Evolutionary conservation across 2,888 invertebrate genomes (phyloP), one percentile per base, ranked within the genome.

Genomic region (Sesia apiformis): DNA sequence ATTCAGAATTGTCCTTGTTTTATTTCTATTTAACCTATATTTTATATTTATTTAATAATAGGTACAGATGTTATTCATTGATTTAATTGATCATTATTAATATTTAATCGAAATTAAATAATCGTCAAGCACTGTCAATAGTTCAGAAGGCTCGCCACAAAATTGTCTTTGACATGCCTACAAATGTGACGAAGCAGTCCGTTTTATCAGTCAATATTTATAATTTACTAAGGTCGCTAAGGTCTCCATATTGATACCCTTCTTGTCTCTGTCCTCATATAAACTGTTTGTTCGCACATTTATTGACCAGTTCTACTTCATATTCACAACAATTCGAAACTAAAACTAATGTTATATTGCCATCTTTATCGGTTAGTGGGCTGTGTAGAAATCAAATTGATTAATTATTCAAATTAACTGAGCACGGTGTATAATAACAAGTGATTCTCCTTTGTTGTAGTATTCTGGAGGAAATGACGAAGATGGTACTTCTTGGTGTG

Each of bases 401-500:
- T 38, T 50, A 38, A 50, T 50, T 50, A 50, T 50, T 50, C 23
- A 50, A 50, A 50, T 50, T 38, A 23, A 23, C 23, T 4, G 7
- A 50, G 4, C 49, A 49, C 23, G 4, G 23, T 6, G 50, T 39
- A 50, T 39, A 2, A 39, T 41, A 39, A 54, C 8, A 40, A 40
- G 50, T 51, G 39, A 53, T 58, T 60, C 55, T 54, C 40, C 59
- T 64, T 80, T 78, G 72, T 83, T 88, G 60, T 78, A 90, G 90
- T 69, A 80, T 90, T 71, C 72, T 89, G 65, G 90, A 90, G 71
- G 90, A 90, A 82, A 84, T 88, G 76, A 82, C 74, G 78, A 90
- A 86, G 78, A 78, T 86, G 79, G 73, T 86, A 56, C 58, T 87
- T 57, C 78, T 89, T 55, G 89, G 88, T 54, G 76, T 90, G 46